Percentiles rank a stretch among this genome's conserved stretches.
phyloP scores from a whole-genome alignment of 1,140 invertebrate genomes.

The Steinernema feltiae region DNA sequence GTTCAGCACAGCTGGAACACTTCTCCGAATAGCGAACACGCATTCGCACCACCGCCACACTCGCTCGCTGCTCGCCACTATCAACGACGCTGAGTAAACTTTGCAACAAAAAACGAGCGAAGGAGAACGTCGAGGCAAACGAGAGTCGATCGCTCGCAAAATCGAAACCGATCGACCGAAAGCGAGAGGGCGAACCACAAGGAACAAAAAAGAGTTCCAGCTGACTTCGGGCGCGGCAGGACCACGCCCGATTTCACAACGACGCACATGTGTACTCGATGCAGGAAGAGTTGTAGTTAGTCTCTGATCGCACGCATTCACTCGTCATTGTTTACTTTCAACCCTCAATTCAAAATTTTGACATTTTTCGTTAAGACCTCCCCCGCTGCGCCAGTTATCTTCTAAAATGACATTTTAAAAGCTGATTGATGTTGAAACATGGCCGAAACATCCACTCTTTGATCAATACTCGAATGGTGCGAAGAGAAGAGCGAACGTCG shows the following conservation, averaged over 20 bases:
- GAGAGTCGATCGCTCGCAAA: not conserved
- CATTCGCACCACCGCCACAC: not conserved
- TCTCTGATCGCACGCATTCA: not conserved
- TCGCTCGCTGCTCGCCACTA: not conserved
- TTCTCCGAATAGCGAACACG: not conserved
- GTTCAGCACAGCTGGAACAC: too few relatives aligned
- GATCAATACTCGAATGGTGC: slow-evolving; percentile 3
- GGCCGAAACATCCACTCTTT: not conserved
- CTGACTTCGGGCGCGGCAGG: not conserved
- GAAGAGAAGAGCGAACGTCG: not conserved
- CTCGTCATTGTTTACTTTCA: not conserved
- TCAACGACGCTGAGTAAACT: not conserved
- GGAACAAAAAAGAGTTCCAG: slow-evolving; percentile 6
- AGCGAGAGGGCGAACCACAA: not conserved
- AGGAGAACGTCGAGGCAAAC: too few relatives aligned
- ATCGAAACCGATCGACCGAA: not conserved
- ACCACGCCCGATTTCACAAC: not conserved
- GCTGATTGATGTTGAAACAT: slow-evolving; percentile 10
- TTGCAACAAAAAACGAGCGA: not conserved
- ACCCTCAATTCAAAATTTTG: too few relatives aligned
- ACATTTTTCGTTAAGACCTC: not conserved
- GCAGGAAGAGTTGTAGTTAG: not conserved
- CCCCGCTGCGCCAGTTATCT: not conserved
- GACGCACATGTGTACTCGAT: not conserved
- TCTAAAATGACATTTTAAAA: too few relatives aligned